Percentiles rank a stretch among this genome's conserved stretches.
Conservation (phyloP, 1,140 invertebrate genomes). For the Diorhabda carinulata region DNA sequence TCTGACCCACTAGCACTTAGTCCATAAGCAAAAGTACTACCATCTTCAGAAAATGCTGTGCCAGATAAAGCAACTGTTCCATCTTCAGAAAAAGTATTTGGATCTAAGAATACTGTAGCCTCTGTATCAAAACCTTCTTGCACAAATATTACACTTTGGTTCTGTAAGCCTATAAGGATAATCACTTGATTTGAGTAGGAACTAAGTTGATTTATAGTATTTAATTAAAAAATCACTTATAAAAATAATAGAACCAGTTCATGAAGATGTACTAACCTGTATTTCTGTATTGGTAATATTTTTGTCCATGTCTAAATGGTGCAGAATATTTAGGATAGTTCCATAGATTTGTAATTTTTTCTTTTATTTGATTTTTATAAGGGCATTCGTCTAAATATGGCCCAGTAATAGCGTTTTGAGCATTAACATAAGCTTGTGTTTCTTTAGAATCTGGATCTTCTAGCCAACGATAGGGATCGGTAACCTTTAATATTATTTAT, state of each 20-base stretch:
- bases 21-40: slow-evolving; percentile 84
- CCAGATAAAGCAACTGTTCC: slow-evolving; percentile 84
- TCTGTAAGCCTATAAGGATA: slow-evolving; percentile 40
- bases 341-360: slow-evolving; percentile 84
- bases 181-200: too few species aligned
- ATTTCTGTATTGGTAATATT: slow-evolving; percentile 93
- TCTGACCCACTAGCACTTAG: slow-evolving; percentile 91
- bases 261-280: slow-evolving; percentile 56
- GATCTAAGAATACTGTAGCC: slow-evolving; percentile 88
- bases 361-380: slow-evolving; percentile 67
- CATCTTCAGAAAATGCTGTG: slow-evolving; percentile 86
- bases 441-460: slow-evolving; percentile 93
- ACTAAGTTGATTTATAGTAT: too few species aligned
- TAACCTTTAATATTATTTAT: slow-evolving; percentile 57
- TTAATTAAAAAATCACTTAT: too few species aligned
- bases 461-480: slow-evolving; percentile 93
- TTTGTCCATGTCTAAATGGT: slow-evolving; percentile 75
- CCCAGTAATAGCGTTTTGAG: slow-evolving; percentile 84
- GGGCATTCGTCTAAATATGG: slow-evolving; percentile 80
- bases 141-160: slow-evolving; percentile 84
- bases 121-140: slow-evolving; percentile 79
- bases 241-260: background rate
- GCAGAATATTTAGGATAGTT: slow-evolving; percentile 94
- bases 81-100: slow-evolving; percentile 88
- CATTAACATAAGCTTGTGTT: slow-evolving; percentile 88